phyloP scores from a whole-genome alignment of 2,888 invertebrate genomes.

The Acanthoscelides obtectus region DNA sequence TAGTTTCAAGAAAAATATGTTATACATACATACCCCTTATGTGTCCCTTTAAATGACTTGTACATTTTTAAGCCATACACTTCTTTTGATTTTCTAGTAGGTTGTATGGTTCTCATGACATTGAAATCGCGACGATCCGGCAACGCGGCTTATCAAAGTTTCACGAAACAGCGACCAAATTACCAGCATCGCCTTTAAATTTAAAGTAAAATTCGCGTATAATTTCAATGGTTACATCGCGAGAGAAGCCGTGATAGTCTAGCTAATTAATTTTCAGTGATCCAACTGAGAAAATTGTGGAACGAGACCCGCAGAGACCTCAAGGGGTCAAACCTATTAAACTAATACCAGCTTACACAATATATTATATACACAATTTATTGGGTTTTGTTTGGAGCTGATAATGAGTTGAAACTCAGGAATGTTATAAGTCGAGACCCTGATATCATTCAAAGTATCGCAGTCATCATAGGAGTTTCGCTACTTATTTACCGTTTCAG shows the following conservation, averaged over 20 bases:
- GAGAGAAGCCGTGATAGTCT: neutral
- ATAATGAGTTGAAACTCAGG: neutral
- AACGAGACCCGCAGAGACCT: neutral
- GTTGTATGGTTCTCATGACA: too few species aligned
- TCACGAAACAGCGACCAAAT: neutral
- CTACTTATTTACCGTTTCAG: too few species aligned
- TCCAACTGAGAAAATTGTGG: neutral
- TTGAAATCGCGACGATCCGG: neutral
- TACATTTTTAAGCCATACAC: too few species aligned
- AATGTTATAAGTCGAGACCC: too few species aligned
- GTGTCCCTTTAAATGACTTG: too few species aligned
- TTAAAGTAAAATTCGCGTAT: neutral
- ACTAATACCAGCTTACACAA: neutral
- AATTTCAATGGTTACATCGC: neutral
- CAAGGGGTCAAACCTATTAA: neutral
- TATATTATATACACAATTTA: neutral
- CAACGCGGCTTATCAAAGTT: neutral
- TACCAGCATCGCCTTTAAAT: neutral
- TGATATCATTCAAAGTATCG: too few species aligned
- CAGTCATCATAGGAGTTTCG: too few species aligned
- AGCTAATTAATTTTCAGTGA: neutral
- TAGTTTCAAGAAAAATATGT: too few species aligned
- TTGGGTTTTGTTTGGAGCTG: neutral
- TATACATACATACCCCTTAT: too few species aligned
- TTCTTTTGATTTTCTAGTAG: too few species aligned